phyloP scores from a whole-genome alignment of 2,888 invertebrate species.

The Eurytoma adleriae region DNA sequence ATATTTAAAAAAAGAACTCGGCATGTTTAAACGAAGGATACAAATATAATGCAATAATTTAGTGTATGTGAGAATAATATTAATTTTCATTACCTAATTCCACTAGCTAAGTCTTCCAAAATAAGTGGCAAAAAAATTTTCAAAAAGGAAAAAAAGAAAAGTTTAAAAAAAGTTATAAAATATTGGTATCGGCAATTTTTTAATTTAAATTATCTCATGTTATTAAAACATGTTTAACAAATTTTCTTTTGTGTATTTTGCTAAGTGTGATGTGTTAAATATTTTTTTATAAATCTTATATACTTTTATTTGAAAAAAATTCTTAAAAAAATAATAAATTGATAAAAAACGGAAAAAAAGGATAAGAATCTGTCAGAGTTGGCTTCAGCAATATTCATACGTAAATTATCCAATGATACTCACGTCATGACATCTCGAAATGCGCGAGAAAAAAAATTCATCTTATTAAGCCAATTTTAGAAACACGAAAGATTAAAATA shows the following conservation, averaged over 20 bases:
- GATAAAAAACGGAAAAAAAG: not conserved
- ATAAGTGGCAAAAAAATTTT: not conserved
- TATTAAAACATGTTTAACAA: not conserved
- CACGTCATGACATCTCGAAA: constrained; percentile 32
- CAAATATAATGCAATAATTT: not conserved
- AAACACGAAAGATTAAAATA: not conserved
- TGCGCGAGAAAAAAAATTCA: not conserved
- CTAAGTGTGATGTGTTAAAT: constrained; percentile 21
- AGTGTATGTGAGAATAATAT: not conserved
- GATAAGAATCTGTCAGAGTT: constrained; percentile 13
- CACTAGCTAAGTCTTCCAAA: constrained; percentile 26
- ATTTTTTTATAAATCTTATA: constrained; percentile 3
- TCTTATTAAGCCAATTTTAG: not conserved
- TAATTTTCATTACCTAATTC: constrained; percentile 1
- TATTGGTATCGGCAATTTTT: not conserved
- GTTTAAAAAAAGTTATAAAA: not conserved
- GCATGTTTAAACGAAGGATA: no score
- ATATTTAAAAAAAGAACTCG: constrained; percentile 9
- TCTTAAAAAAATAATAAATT: constrained; percentile 2
- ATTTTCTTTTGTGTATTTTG: constrained; percentile 24
- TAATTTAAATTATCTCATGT: no score
- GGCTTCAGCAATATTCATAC: constrained; percentile 18
- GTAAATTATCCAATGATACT: constrained; percentile 44
- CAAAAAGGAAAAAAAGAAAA: not conserved
- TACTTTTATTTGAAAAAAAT: constrained; percentile 12